Evolutionary conservation across 2,797 vertebrate genomes (phyloP).

Genomic region (Semotilus atromaculatus): DNA sequence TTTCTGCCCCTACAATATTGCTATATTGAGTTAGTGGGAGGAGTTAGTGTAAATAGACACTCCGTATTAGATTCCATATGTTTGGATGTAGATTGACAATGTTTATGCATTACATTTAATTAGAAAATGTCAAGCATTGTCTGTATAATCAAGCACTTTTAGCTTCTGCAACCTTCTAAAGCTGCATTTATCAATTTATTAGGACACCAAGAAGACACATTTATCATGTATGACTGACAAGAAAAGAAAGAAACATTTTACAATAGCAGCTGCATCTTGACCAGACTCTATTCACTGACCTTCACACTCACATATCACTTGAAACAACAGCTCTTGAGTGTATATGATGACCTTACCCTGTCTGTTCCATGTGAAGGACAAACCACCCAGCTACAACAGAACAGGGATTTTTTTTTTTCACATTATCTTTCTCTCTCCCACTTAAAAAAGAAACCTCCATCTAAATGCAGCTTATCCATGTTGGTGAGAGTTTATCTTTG

Average conservation of each 20-base stretch:
- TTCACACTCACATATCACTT: not conserved
- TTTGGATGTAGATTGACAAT: not conserved
- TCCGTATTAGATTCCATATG: not conserved
- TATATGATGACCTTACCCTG: conserved; percentile 20
- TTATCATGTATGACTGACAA: not conserved
- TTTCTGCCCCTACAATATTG: too few relatives aligned
- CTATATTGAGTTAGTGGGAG: too few relatives aligned
- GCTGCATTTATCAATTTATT: not conserved
- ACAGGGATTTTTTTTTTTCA: conserved; percentile 1
- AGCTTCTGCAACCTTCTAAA: not conserved
- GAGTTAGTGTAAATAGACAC: too few relatives aligned
- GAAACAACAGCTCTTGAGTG: conserved; percentile 21
- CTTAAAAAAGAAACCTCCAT: not conserved
- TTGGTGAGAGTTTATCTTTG: not conserved
- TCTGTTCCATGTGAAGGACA: conserved; percentile 31
- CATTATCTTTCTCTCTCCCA: conserved; percentile 8
- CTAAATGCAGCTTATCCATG: conserved; percentile 13
- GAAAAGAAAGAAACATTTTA: not conserved
- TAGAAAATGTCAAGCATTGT: not conserved
- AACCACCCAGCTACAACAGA: conserved; percentile 5
- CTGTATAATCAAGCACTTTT: not conserved
- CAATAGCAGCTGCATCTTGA: conserved; percentile 1
- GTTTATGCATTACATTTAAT: not conserved
- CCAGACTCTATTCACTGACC: not conserved
- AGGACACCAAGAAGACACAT: not conserved